Evolutionary conservation across 2,797 vertebrate species (phyloP).

Genomic region (Yasuhikotakia modesta): DNA sequence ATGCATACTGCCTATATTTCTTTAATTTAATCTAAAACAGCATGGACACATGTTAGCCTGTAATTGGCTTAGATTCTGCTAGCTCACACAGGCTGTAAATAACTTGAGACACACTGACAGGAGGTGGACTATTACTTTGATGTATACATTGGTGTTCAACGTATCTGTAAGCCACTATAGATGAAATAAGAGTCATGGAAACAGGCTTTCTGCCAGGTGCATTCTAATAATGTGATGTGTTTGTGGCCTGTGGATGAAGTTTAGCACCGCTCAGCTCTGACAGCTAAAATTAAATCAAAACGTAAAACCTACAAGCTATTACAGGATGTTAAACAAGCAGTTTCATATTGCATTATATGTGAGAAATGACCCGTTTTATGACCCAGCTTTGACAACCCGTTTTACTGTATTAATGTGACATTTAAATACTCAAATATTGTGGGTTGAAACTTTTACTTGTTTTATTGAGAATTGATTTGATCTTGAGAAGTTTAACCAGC

Average conservation of each 20-base stretch:
- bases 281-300: too few species aligned
- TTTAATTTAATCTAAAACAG: constrained; percentile 5
- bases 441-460: too few species aligned
- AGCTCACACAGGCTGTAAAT: constrained; percentile 6
- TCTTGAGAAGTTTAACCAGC: too few species aligned
- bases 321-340: background rate
- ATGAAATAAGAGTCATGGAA: constrained; percentile 30
- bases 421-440: background rate
- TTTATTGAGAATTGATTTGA: too few species aligned
- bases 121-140: constrained; percentile 27
- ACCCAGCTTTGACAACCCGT: background rate
- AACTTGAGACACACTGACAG: constrained; percentile 9
- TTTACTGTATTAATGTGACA: background rate
- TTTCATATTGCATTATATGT: background rate
- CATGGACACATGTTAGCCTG: background rate
- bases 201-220: constrained; percentile 51
- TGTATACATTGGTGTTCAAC: constrained; percentile 12
- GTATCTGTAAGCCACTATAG: background rate
- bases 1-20: background rate
- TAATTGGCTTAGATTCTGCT: constrained; percentile 30
- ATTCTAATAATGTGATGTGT: constrained; percentile 63
- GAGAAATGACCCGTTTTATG: background rate
- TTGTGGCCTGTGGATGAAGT: constrained; percentile 1
- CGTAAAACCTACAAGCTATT: background rate
- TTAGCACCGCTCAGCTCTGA: background rate